A percentile compares a stretch with the other conserved stretches of the same genome.
Evolutionary conservation across 1,140 invertebrate species (phyloP).

Genomic region (Portunus trituberculatus): DNA sequence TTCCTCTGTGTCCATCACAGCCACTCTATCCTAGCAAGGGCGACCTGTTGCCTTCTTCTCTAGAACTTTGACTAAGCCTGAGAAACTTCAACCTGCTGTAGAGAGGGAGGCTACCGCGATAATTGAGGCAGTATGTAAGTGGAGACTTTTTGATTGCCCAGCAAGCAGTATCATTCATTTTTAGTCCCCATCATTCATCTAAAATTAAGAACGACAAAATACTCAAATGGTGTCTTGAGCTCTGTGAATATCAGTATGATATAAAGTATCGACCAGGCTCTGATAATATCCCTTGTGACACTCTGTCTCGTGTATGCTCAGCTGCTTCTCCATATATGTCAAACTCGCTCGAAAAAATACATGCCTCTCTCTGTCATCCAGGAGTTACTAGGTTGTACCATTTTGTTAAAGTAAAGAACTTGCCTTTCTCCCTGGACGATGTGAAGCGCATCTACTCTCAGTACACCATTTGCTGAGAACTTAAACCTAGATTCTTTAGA

Average conservation of each 20-base stretch:
- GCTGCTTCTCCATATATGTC: background rate
- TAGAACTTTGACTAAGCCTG: background rate
- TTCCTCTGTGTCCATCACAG: background rate
- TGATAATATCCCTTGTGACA: background rate
- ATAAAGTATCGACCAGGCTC: conserved; percentile 5
- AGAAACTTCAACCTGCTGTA: background rate
- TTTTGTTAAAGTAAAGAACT: background rate
- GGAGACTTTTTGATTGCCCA: conserved; percentile 39
- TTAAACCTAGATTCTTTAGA: background rate
- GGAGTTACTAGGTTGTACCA: background rate
- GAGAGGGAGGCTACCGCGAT: conserved; percentile 39
- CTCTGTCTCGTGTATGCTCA: background rate
- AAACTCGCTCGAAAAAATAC: background rate
- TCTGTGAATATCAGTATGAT: conserved; percentile 23
- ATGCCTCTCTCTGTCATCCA: background rate
- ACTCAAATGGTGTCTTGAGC: background rate
- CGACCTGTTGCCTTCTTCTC: conserved; percentile 30
- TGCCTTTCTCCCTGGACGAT: conserved; percentile 4
- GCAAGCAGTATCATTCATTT: conserved; percentile 33
- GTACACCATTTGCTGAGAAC: background rate
- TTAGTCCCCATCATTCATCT: background rate
- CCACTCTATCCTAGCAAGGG: conserved; percentile 27
- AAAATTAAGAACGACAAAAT: conserved; percentile 47
- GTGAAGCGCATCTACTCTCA: background rate
- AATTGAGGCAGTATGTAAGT: conserved; percentile 40